Base-by-base conservation (phyloP, 2,113 vertebrate genomes). In the Catharus fuscescens region DNA sequence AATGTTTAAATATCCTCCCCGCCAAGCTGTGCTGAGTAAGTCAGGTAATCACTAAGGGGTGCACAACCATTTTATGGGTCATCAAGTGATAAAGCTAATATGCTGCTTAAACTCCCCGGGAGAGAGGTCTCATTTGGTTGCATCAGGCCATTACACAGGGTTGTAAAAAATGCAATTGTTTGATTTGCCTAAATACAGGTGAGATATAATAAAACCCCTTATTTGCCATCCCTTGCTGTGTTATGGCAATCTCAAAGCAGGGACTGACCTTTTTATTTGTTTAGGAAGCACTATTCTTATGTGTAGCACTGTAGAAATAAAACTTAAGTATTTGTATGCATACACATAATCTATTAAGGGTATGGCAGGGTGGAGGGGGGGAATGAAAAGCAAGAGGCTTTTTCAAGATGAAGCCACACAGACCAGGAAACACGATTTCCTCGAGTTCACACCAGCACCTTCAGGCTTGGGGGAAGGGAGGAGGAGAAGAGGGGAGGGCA, bases 1-100 rank as follows among this genome's bases (percentile, higher is more conserved):
- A 93, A 91, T 88, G 90, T 96, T 98, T 98, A 97, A 97, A 92
- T 95, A 96, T 84, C 69, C 91, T 96, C 86, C 94, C 85, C 36
- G 88, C 94, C 28, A 79, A 96, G 93, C 88, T 81, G 94, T 96
- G 95, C 93, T 77, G 96, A 87, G 95, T 95, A 97, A 97, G 96
- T 90, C 97, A 97, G 97, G 96, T 96, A 97, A 95, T 97, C 97
- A 96, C 92, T 97, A 98, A 98, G 95, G 96, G 96, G 92, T 96
- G 88, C 84, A 85, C 84, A 92, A 88, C 93, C 94, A 92, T 95
- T 98, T 97, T 98, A 97, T 95, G 97, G 94, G 95, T 97, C 95
- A 95, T 97, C 95, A 95, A 96, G 91, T 86, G 86, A 93, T 97
- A 97, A 96, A 95, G 91, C 48, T 85, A 89, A 92, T 88, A 77